Conservation (phyloP, 2,113 vertebrate species). For the Geothlypis trichas region DNA sequence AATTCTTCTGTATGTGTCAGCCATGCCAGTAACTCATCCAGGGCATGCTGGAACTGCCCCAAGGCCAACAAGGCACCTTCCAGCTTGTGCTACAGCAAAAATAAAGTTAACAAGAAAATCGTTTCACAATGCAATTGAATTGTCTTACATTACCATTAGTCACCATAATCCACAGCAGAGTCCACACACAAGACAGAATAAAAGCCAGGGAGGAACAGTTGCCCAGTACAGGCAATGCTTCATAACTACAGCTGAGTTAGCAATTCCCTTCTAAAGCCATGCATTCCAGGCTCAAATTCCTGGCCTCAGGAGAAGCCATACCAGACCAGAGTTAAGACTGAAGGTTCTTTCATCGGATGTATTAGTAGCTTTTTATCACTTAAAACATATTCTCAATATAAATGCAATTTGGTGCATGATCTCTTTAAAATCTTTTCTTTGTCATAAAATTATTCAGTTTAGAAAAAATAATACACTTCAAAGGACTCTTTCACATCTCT, state of each 20-base stretch:
- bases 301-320: neutral
- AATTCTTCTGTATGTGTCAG: constrained; percentile 93
- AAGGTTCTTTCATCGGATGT: neutral
- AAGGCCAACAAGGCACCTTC: constrained; percentile 93
- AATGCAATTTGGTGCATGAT: neutral
- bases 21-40: constrained; percentile 94
- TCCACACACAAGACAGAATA: neutral
- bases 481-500: neutral
- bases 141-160: neutral
- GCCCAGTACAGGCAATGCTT: neutral
- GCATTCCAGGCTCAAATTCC: constrained; percentile 3
- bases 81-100: constrained; percentile 90
- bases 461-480: neutral
- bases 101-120: constrained; percentile 2
- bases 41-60: constrained; percentile 96
- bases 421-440: neutral
- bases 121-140: neutral
- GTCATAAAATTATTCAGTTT: neutral
- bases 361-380: neutral
- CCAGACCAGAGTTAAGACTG: neutral
- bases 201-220: neutral
- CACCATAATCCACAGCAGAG: neutral
- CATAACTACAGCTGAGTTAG: neutral
- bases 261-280: neutral
- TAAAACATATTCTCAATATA: neutral